Conservation (phyloP, 2,888 invertebrate species). For the Cephus runcator region DNA sequence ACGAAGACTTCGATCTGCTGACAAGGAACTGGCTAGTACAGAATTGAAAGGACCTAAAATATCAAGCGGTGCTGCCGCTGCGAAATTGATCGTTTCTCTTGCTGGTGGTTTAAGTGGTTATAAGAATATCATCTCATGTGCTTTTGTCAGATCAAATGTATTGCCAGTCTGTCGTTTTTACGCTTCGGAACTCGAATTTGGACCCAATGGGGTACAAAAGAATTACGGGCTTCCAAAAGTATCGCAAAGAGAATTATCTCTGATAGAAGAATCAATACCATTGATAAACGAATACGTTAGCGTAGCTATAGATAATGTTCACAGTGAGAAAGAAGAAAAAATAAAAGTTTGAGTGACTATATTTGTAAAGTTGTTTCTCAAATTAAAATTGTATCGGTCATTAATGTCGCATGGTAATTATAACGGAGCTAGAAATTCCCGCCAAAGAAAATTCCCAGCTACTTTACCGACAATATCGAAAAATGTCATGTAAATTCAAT, state of each 20-base stretch:
- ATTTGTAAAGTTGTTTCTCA: neutral
- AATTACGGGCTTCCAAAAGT: conserved; percentile 53
- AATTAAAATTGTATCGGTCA: neutral
- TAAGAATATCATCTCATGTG: conserved; percentile 41
- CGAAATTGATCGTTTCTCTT: conserved; percentile 48
- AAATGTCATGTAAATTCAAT: neutral
- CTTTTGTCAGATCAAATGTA: conserved; percentile 51
- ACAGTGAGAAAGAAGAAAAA: conserved; percentile 11
- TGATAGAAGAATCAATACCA: conserved; percentile 46
- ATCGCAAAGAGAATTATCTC: conserved; percentile 38
- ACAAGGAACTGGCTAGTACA: conserved; percentile 35
- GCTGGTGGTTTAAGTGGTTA: conserved; percentile 43
- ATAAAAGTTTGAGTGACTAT: neutral
- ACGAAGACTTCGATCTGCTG: conserved; percentile 39
- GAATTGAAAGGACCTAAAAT: conserved; percentile 36
- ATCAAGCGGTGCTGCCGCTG: conserved; percentile 45
- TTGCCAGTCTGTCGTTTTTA: conserved; percentile 52
- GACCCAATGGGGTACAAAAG: conserved; percentile 42
- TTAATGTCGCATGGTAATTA: neutral
- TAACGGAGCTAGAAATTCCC: neutral
- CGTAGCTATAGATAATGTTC: conserved; percentile 30
- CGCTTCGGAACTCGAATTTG: conserved; percentile 48
- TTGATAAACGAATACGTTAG: conserved; percentile 45
- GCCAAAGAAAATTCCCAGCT: neutral
- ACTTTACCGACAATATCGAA: neutral